Conservation (phyloP, 2,888 invertebrate genomes). For the Diarsia mendica region DNA sequence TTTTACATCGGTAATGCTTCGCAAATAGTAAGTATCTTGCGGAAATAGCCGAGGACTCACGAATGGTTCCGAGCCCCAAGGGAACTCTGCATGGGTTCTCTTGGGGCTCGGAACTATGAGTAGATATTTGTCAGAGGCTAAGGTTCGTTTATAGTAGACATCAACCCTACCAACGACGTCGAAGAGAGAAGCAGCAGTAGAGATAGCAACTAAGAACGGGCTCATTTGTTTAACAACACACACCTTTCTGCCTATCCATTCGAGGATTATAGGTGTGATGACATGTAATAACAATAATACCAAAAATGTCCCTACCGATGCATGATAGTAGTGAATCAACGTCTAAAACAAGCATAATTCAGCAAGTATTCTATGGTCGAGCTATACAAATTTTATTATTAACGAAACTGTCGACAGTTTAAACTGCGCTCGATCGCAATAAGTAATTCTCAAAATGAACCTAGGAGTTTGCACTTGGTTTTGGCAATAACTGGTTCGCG, state of each 20-base stretch:
- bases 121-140: constrained; percentile 13
- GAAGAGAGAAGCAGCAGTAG: background rate
- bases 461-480: background rate
- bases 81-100: background rate
- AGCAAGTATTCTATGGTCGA: background rate
- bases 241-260: no score
- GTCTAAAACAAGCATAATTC: background rate
- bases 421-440: background rate
- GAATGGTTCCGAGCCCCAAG: constrained; percentile 27
- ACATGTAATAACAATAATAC: background rate
- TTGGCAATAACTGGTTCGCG: background rate
- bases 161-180: no score
- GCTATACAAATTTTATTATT: background rate
- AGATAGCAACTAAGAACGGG: background rate
- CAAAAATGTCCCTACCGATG: background rate
- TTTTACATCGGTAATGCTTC: constrained; percentile 50
- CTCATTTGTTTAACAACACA: background rate
- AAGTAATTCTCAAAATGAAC: background rate
- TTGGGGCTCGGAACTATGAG: constrained; percentile 4
- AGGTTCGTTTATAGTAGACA: background rate
- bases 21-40: constrained; percentile 46
- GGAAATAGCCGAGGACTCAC: constrained; percentile 39
- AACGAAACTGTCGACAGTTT: background rate
- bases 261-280: no score
- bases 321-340: background rate